Evolutionary conservation across 2,888 invertebrate genomes (phyloP), one percentile per base, ranked within the genome.

Genomic region (Orchestes rusci): DNA sequence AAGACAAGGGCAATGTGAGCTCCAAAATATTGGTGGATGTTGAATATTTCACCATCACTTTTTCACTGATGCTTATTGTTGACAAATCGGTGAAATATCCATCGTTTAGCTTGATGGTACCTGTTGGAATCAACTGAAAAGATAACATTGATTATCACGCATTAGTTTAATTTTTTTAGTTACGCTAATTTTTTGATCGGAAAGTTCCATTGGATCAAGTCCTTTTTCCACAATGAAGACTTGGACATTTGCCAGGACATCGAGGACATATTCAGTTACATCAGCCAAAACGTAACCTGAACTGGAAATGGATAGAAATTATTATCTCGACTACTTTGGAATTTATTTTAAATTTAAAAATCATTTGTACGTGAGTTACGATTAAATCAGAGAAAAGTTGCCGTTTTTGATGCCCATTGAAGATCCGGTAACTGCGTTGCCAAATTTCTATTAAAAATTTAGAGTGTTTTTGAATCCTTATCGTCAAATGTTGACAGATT

Each of bases 71-170:
- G 3, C 55, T 57, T 1, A 74, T 64, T 39, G 73, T 71, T 4
- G 67, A 65, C 8, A 74, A 55, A 3, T 74, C 74, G 4, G 68
- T 67, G 66, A 75, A 66, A 56, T 61, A 58, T 2, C 76, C 75
- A 45, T 72, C 61, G 39, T 68, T 63, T 48, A 76, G 62, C 45
- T 63, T 67, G 8, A 39, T n/a, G 1, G 10, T 18, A 13, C 31
- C 32, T 10, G 28, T 2, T 7, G 23, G 23, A 23, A 23, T 23
- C 10, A 23, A 23, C 23, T 23, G 10, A 23, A 23, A 23, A 10
- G 10, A n/a, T n/a, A n/a, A n/a, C n/a, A n/a, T n/a, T n/a, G n/a
- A n/a, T n/a, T n/a, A n/a, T n/a, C n/a, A n/a, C n/a, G n/a, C n/a
- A n/a, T n/a, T n/a, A n/a, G n/a, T n/a, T n/a, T n/a, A n/a, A n/a